Conservation (phyloP, 1,140 invertebrate species). For the Acyrthosiphon pisum region DNA sequence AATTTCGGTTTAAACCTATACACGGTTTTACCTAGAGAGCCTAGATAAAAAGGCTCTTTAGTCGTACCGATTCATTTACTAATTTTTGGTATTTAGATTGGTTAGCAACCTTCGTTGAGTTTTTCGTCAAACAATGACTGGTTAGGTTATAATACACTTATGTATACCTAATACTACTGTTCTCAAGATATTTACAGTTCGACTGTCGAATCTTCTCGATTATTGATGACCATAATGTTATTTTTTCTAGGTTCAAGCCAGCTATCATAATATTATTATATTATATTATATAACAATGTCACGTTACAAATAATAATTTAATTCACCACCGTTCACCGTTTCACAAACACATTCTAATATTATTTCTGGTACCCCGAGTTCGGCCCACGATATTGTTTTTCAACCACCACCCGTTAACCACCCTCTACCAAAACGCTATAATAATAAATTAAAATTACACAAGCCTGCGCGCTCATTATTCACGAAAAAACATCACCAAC, state of each 20-base stretch:
- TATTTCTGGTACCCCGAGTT: neutral
- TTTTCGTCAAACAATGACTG: neutral
- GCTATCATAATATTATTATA: neutral
- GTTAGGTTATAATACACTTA: too few species aligned
- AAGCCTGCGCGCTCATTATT: neutral
- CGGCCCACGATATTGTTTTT: neutral
- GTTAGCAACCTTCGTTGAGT: neutral
- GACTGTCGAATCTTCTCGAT: neutral
- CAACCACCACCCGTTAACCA: neutral
- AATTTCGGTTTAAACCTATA: neutral
- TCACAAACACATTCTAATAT: neutral
- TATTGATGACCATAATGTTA: neutral
- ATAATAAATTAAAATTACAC: neutral
- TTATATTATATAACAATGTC: too few species aligned
- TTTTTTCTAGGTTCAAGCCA: neutral
- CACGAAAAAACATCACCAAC: neutral
- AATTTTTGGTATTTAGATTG: neutral
- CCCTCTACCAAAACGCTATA: neutral
- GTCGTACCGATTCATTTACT: neutral
- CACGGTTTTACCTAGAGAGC: neutral
- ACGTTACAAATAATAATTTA: neutral
- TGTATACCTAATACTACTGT: neutral
- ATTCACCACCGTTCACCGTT: neutral
- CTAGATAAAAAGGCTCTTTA: too few species aligned
- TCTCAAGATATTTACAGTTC: neutral